Percentiles rank a stretch among this genome's conserved stretches.
These are phyloP conservation scores for Epiblema foenella DNA, from an alignment of 2,888 invertebrate species.

Conservation along the genomic window DNA sequence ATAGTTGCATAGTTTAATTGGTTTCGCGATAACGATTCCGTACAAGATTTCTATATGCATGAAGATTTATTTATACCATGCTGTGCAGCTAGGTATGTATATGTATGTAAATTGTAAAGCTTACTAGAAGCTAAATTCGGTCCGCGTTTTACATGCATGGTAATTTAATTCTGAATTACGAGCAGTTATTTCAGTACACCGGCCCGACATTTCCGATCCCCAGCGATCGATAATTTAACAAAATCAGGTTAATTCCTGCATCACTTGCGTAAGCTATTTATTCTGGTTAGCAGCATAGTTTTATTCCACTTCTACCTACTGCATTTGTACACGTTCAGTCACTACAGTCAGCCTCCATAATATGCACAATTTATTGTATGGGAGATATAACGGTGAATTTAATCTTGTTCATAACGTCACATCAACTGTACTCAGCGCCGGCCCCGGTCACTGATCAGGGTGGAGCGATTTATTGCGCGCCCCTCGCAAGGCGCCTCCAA, in stretches of 20 bases:
- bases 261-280: conserved; percentile 63
- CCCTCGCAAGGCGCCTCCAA: too few species aligned
- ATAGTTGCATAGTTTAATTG: background rate
- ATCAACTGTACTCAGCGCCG: too few species aligned
- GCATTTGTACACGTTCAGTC: too few species aligned
- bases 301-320: background rate
- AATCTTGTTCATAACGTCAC: too few species aligned
- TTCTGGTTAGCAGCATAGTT: conserved; percentile 43
- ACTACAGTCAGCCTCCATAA: background rate
- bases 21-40: background rate
- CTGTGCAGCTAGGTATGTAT: too few species aligned
- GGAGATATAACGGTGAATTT: too few species aligned
- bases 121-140: background rate
- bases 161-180: conserved; percentile 28
- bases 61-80: background rate
- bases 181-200: conserved; percentile 60
- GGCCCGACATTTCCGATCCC: conserved; percentile 54
- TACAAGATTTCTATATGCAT: background rate
- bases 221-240: conserved; percentile 69
- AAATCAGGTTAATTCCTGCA: conserved; percentile 77
- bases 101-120: background rate
- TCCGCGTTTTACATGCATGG: conserved; percentile 7
- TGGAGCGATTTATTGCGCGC: too few species aligned
- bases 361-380: background rate
- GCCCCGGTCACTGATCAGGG: too few species aligned